Conservation (phyloP, 2,797 vertebrate genomes). For the Lophotriccus pileatus region DNA sequence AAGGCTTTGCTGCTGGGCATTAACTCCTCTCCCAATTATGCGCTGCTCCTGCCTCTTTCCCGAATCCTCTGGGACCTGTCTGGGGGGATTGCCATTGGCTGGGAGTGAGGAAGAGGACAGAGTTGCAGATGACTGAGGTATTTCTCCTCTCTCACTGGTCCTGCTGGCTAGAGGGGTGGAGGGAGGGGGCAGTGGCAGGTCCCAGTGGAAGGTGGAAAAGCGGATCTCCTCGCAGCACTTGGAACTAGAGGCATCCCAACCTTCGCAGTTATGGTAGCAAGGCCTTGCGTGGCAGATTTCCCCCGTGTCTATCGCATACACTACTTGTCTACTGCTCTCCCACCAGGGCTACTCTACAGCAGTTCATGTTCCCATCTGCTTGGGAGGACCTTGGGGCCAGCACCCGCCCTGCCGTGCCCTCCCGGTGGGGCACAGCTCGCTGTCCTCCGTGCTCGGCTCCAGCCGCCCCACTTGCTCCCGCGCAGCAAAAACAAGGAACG, state of each 20-base stretch:
- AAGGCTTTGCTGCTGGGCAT: not conserved
- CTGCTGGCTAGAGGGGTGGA: not conserved
- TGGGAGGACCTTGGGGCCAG: not conserved
- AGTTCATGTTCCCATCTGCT: not conserved
- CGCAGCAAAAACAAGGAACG: not conserved
- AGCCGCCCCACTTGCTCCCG: rapidly evolving
- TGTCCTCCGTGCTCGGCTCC: not conserved
- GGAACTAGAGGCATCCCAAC: not conserved
- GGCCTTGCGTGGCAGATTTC: rapidly evolving
- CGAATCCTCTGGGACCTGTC: not conserved
- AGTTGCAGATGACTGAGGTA: not conserved
- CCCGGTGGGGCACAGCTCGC: not conserved
- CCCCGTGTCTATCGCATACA: rapidly evolving
- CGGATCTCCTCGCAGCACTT: not conserved
- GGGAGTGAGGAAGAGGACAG: not conserved
- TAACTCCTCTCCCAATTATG: rapidly evolving
- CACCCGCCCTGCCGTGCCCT: rapidly evolving
- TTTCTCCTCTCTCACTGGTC: not conserved
- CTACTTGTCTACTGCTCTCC: not conserved
- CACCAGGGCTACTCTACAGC: rapidly evolving
- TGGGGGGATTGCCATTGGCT: not conserved
- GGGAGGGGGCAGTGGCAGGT: not conserved
- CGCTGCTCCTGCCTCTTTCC: not conserved
- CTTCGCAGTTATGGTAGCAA: not conserved
- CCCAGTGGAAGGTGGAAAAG: not conserved